These are phyloP conservation scores for Mycteria americana DNA, from an alignment of 2,797 vertebrate genomes.

Conservation along the genomic window DNA sequence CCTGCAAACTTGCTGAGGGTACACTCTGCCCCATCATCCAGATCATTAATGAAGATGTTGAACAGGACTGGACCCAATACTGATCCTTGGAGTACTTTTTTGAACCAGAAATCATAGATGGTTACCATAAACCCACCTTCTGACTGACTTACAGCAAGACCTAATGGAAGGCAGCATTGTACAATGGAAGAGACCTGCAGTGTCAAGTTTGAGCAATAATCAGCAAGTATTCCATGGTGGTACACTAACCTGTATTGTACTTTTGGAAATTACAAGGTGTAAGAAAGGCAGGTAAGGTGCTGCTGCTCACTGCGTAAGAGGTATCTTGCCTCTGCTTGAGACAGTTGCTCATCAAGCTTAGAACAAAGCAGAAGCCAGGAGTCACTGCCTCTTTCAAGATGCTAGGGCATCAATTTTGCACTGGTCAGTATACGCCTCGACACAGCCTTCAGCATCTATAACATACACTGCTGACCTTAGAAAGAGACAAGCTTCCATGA, in stretches of 20 bases:
- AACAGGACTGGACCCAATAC: not conserved
- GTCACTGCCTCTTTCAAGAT: not conserved
- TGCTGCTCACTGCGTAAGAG: not conserved
- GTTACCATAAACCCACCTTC: not conserved
- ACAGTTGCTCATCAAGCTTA: not conserved
- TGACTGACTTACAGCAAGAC: not conserved
- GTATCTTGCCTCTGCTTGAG: not conserved
- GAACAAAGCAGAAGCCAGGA: not conserved
- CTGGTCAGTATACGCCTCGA: not conserved
- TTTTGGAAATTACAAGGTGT: not conserved
- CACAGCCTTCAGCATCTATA: not conserved
- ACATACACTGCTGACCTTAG: not conserved
- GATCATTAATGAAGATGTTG: not conserved
- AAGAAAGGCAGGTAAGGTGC: not conserved
- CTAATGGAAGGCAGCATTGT: not conserved
- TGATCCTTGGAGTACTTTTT: not conserved
- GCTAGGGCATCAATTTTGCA: not conserved
- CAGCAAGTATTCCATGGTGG: not conserved
- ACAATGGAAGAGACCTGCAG: not conserved
- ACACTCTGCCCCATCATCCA: not conserved
- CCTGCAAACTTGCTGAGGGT: not conserved
- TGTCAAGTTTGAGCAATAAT: not conserved
- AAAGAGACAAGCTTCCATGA: not conserved
- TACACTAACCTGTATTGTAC: not conserved
- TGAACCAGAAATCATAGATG: not conserved